These are phyloP conservation scores for Acleris sparsana DNA, from an alignment of 2,888 invertebrate genomes.

Conservation along the genomic window DNA sequence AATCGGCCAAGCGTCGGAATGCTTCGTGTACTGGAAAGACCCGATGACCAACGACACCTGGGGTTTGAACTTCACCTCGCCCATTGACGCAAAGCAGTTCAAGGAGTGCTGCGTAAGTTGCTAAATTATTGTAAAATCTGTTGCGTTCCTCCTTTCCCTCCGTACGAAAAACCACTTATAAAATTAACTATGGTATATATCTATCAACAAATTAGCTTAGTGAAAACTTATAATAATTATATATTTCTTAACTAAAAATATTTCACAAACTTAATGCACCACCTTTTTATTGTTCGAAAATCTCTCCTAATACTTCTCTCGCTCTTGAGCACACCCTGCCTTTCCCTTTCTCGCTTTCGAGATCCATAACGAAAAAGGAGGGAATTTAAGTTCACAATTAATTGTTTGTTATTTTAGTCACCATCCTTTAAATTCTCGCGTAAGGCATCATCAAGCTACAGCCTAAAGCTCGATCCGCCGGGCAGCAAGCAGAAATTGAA, in stretches of 20 bases:
- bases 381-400: conserved; percentile 35
- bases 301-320: not conserved
- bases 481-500: conserved; percentile 93
- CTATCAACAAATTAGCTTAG: not conserved
- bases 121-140: conserved; percentile 14
- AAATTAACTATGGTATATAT: not conserved
- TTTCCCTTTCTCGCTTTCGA: conserved; percentile 13
- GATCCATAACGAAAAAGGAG: conserved; percentile 16
- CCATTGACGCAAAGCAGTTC: conserved; percentile 98
- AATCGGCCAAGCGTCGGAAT: conserved; percentile 98
- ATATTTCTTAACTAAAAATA: too few species aligned
- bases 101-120: conserved; percentile 97
- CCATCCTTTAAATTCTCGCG: conserved; percentile 99
- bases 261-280: too few species aligned
- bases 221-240: too few species aligned
- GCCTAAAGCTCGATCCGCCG: conserved; percentile 95
- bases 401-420: conserved; percentile 88
- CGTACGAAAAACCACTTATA: not conserved
- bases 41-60: conserved; percentile 98
- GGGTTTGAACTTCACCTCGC: conserved; percentile 99
- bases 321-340: conserved; percentile 22
- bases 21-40: conserved; percentile 99
- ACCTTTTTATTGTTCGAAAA: not conserved
- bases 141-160: conserved; percentile 25
- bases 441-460: conserved; percentile 98